These are phyloP conservation scores for Drosophila lowei DNA, from an alignment of 1,140 invertebrate genomes.

Conservation along the genomic window DNA sequence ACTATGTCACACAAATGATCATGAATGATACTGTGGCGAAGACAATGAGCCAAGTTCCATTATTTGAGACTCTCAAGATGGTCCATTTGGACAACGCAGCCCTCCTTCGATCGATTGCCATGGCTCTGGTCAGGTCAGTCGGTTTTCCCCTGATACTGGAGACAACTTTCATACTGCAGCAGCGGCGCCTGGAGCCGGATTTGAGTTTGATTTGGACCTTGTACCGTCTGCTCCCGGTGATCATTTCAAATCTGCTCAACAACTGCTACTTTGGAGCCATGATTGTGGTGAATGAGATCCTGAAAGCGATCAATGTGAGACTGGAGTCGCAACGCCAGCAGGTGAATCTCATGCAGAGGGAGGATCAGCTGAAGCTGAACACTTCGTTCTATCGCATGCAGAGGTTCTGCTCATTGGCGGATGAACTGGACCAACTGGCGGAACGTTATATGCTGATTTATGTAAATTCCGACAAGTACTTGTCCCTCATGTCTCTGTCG, in stretches of 20 bases:
- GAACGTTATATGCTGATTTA: constrained; percentile 53
- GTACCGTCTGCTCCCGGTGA: constrained; percentile 58
- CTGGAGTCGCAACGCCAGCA: constrained; percentile 46
- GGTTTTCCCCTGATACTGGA: constrained; percentile 57
- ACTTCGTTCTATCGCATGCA: constrained; percentile 69
- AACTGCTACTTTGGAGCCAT: constrained; percentile 71
- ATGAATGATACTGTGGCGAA: constrained; percentile 32
- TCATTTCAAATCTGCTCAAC: constrained; percentile 68
- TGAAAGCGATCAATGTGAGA: constrained; percentile 47
- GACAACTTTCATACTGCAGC: constrained; percentile 53
- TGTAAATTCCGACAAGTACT: constrained; percentile 41
- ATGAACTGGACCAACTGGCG: constrained; percentile 62
- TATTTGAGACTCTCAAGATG: constrained; percentile 49
- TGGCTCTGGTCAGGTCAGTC: constrained; percentile 50
- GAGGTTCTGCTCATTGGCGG: constrained; percentile 59
- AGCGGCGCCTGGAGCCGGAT: constrained; percentile 52
- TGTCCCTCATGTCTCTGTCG: constrained; percentile 55
- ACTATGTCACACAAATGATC: constrained; percentile 57
- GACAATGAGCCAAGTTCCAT: constrained; percentile 54
- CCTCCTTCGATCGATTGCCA: constrained; percentile 32
- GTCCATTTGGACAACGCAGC: constrained; percentile 37
- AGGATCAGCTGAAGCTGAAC: constrained; percentile 33
- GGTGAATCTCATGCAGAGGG: constrained; percentile 57
- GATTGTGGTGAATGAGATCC: constrained; percentile 51
- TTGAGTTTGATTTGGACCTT: constrained; percentile 50